A percentile compares a stretch with the other conserved stretches of the same genome.
phyloP scores from a whole-genome alignment of 2,888 invertebrate species.

The Orthonychiurus folsomi region DNA sequence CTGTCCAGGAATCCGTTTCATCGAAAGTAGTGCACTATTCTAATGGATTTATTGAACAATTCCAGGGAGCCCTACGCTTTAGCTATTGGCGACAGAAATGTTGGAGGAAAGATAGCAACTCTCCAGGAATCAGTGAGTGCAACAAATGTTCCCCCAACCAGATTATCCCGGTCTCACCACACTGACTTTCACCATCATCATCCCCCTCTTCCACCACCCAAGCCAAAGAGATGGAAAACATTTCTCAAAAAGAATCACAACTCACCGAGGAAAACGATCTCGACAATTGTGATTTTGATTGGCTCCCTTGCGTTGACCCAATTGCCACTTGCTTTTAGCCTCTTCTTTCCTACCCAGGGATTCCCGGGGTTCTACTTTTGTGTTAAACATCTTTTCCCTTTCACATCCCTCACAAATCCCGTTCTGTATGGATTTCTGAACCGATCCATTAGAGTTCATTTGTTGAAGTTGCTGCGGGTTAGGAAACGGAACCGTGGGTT shows the following conservation, averaged over 20 bases:
- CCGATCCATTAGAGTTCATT: slow-evolving; percentile 34
- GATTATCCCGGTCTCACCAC: neutral
- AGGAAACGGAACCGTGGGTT: slow-evolving; percentile 4
- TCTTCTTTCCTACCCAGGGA: slow-evolving; percentile 26
- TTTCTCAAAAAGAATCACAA: slow-evolving; percentile 35
- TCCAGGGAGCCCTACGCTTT: no score
- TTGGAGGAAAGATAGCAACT: slow-evolving; percentile 3
- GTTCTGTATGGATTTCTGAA: slow-evolving; percentile 39
- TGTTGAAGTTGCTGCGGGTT: slow-evolving; percentile 28
- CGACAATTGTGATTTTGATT: slow-evolving; percentile 37
- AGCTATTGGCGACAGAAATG: no score
- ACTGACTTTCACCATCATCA: slow-evolving; percentile 19
- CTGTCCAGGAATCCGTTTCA: no score
- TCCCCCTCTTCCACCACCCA: slow-evolving; percentile 16
- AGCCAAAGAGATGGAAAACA: slow-evolving; percentile 30
- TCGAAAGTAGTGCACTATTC: no score
- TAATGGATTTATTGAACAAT: no score
- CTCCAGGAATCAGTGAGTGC: neutral
- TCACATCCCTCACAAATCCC: slow-evolving; percentile 35
- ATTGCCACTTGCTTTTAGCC: slow-evolving; percentile 31
- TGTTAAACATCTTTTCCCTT: slow-evolving; percentile 30
- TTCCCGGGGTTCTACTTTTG: slow-evolving; percentile 30
- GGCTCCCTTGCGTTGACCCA: slow-evolving; percentile 36
- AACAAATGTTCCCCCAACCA: neutral
- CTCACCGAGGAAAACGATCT: slow-evolving; percentile 37